These are phyloP conservation scores for Agrochola circellaris DNA, from an alignment of 2,888 invertebrate species.

Conservation along the genomic window DNA sequence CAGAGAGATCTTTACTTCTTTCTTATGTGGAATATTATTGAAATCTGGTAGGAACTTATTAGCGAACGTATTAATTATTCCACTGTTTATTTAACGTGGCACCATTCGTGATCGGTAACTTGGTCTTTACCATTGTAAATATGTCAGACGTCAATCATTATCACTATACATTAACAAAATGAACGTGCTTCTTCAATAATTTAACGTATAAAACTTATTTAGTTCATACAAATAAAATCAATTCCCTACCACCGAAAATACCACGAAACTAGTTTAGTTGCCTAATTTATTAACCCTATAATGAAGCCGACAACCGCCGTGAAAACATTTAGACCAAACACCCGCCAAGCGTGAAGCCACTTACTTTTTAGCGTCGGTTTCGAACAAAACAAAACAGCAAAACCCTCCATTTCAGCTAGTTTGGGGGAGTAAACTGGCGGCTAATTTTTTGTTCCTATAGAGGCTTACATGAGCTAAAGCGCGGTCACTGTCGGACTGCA, in stretches of 20 bases:
- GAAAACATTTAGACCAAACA: constrained; percentile 55
- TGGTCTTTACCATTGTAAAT: too few species aligned
- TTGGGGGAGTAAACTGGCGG: constrained; percentile 47
- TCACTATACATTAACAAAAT: neutral
- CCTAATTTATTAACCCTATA: constrained; percentile 53
- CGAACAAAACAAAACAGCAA: constrained; percentile 50
- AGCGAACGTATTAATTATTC: too few species aligned
- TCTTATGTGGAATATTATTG: neutral
- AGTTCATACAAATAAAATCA: constrained; percentile 2
- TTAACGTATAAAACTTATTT: neutral
- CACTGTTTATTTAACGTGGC: neutral
- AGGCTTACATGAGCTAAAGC: too few species aligned
- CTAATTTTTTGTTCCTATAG: constrained; percentile 54
- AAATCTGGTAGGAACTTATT: neutral
- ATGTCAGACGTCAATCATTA: too few species aligned
- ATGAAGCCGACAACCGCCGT: constrained; percentile 31
- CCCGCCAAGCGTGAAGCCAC: constrained; percentile 48
- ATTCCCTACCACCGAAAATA: neutral
- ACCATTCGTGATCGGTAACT: too few species aligned
- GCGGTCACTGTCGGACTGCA: too few species aligned
- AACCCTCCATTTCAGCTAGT: constrained; percentile 45
- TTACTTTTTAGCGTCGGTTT: constrained; percentile 60
- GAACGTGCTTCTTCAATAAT: neutral
- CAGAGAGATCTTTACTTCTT: neutral
- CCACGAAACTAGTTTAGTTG: constrained; percentile 18